A percentile compares a stretch with the other conserved stretches of the same genome.
These are phyloP conservation scores for Microcaecilia unicolor DNA, from an alignment of 2,797 vertebrate species.

Conservation along the genomic window DNA sequence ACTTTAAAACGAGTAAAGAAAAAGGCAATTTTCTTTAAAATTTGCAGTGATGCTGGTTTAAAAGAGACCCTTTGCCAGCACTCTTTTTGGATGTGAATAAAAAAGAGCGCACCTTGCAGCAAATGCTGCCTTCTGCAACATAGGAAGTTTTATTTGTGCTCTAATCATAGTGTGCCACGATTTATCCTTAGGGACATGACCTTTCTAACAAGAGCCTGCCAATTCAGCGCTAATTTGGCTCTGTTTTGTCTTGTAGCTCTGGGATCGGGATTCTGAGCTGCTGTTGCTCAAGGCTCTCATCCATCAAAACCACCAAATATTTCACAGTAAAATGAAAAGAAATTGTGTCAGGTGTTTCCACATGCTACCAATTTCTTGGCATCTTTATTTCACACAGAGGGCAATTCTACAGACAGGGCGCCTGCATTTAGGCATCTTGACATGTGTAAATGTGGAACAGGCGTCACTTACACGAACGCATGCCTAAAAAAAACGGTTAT, in stretches of 20 bases:
- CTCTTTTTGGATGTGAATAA: slow-evolving; percentile 12
- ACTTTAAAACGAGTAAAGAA: slow-evolving; percentile 15
- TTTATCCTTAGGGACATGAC: slow-evolving; percentile 19
- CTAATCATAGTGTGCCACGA: not conserved
- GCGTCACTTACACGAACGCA: no score
- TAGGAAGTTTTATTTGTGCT: not conserved
- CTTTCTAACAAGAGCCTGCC: slow-evolving; percentile 8
- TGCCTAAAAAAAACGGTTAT: no score
- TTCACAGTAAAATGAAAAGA: slow-evolving; percentile 16
- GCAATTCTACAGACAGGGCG: no score
- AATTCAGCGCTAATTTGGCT: slow-evolving; percentile 6
- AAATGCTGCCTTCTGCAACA: not conserved
- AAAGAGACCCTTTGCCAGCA: not conserved
- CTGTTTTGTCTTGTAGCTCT: slow-evolving; percentile 3
- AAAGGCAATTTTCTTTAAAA: slow-evolving; percentile 4
- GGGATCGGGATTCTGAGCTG: not conserved
- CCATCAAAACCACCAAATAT: slow-evolving; percentile 6
- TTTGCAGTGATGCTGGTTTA: slow-evolving; percentile 12
- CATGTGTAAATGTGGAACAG: no score
- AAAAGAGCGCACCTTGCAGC: slow-evolving; percentile 19
- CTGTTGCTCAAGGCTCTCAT: slow-evolving; percentile 11
- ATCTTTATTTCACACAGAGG: no score
- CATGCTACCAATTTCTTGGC: no score
- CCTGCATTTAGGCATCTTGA: no score
- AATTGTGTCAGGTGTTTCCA: slow-evolving; percentile 7